Base-by-base conservation (phyloP, 2,888 invertebrate genomes). In the Camponotus fellah region DNA sequence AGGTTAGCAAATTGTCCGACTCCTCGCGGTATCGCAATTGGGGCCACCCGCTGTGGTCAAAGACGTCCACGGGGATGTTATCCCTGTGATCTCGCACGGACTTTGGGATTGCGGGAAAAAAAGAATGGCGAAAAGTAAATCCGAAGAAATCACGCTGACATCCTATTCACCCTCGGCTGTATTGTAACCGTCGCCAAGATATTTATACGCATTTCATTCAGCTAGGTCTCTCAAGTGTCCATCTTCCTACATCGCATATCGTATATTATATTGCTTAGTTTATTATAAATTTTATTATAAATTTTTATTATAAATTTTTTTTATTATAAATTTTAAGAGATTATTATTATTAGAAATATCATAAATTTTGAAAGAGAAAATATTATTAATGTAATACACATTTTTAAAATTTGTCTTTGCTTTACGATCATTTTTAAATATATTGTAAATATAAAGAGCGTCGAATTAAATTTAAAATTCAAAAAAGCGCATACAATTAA, bases 1-100 rank as follows among this genome's bases (percentile, higher is more conserved):
- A 92, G 92, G 92, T 94, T 94, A 92, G 94, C 94, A 91, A 93
- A 93, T 94, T 93, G 91, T 88, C 91, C 82, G 89, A 89, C 85
- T 91, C 87, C 90, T 89, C 83, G 87, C 85, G 84, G 85, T 86
- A 89, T 91, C 87, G 85, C 91, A 92, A 87, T 88, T 85, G 86
- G 81, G 82, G 86, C 85, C 89, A 85, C 86, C 90, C 86, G 87
- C 80, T 66, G 46, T 37, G 82, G 75, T 40, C 88, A 64, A 75
- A 80, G 75, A 80, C 85, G 80, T 91, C 87, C 92, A 49, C n/a
- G 87, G 86, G 89, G 86, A 91, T 89, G 86, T 89, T 91, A 90
- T 90, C 91, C 89, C 82, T 74, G 87, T 84, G 91, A 85, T 91
- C 86, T 87, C 82, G 40, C 64, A 85, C 56, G 75, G 68, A 85